Percentiles rank a stretch among this genome's conserved stretches.
Conservation (phyloP, 2,888 invertebrate genomes). For the Phlogophora meticulosa region DNA sequence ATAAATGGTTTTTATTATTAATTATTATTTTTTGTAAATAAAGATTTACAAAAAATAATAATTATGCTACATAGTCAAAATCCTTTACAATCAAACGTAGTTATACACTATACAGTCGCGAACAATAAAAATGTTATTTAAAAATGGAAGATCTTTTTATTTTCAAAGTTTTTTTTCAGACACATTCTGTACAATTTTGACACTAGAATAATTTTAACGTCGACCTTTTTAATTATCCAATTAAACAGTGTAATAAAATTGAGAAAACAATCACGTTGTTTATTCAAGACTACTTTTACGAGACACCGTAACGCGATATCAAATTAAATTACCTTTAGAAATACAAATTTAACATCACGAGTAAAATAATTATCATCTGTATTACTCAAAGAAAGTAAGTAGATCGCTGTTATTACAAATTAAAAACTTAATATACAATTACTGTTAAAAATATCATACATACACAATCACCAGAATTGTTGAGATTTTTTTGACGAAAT, state of each 20-base stretch:
- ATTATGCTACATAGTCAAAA: no score
- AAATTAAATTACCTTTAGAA: slow-evolving; percentile 37
- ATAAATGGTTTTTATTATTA: no score
- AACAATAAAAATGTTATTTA: no score
- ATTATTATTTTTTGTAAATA: no score
- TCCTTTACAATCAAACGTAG: no score
- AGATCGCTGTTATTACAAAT: slow-evolving; percentile 1
- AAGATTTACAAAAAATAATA: no score
- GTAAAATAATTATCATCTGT: slow-evolving; percentile 20
- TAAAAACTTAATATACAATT: neutral
- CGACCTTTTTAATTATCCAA: slow-evolving; percentile 28
- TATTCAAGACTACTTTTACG: slow-evolving; percentile 34
- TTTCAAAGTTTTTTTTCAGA: no score
- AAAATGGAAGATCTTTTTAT: no score
- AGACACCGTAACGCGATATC: slow-evolving; percentile 27
- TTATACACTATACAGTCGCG: no score
- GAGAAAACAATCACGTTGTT: slow-evolving; percentile 28
- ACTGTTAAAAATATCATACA: neutral
- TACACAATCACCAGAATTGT: neutral
- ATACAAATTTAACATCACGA: slow-evolving; percentile 18
- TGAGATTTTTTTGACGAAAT: neutral
- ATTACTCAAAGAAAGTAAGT: slow-evolving; percentile 11
- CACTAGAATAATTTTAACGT: no score
- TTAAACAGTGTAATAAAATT: slow-evolving; percentile 40
- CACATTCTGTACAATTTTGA: neutral